Percentiles rank a stretch among this genome's conserved stretches.
phyloP scores from a whole-genome alignment of 2,888 invertebrate genomes.

The Pediacus dermestoides region DNA sequence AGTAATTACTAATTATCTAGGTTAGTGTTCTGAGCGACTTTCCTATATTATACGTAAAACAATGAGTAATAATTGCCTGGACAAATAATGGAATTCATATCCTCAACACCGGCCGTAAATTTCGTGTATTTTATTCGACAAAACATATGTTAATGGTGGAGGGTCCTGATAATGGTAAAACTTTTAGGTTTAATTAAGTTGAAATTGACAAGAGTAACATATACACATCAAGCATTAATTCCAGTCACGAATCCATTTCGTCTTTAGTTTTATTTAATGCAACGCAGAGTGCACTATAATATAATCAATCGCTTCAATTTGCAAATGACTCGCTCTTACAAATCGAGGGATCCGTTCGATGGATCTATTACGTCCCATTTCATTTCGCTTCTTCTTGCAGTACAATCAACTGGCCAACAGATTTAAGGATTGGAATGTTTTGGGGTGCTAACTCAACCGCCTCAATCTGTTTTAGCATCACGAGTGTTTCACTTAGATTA shows the following conservation, averaged over 20 bases:
- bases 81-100: too few species aligned
- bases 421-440: conserved; percentile 32
- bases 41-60: too few species aligned
- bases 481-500: conserved; percentile 37
- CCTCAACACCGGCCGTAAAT: too few species aligned
- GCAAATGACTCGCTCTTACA: conserved; percentile 39
- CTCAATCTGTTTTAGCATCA: conserved; percentile 38
- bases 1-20: too few species aligned
- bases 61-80: too few species aligned
- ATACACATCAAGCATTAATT: conserved; percentile 22
- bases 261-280: conserved; percentile 26
- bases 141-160: conserved; percentile 11
- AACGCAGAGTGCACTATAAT: conserved; percentile 16
- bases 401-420: conserved; percentile 38
- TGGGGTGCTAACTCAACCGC: conserved; percentile 36
- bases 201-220: conserved; percentile 37
- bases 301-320: conserved; percentile 42
- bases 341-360: conserved; percentile 22
- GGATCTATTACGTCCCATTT: conserved; percentile 37
- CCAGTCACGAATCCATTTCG: conserved; percentile 36
- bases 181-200: conserved; percentile 35
- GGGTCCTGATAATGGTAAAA: conserved; percentile 14
- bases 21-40: too few species aligned
- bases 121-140: conserved; percentile 4
- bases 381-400: conserved; percentile 36